Conservation (phyloP, 1,140 invertebrate species). For the Anadara kagoshimensis region DNA sequence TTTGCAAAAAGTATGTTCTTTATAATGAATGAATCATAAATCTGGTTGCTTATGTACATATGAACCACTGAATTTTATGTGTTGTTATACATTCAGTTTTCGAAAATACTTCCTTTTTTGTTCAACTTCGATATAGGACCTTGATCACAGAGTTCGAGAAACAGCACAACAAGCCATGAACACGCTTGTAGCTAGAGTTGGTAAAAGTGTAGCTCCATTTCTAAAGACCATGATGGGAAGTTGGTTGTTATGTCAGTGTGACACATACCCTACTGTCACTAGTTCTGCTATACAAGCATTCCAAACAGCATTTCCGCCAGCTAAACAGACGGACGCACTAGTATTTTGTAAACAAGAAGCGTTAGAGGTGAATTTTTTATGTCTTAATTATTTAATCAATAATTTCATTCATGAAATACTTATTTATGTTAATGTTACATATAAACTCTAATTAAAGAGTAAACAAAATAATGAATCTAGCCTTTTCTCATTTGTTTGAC, state of each 20-base stretch:
- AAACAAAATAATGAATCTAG: neutral
- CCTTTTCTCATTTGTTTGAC: slow-evolving; percentile 1
- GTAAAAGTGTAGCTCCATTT: slow-evolving; percentile 84
- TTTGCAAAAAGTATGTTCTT: too few relatives aligned
- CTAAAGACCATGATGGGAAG: slow-evolving; percentile 82
- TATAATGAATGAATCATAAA: too few relatives aligned
- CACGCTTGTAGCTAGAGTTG: slow-evolving; percentile 80
- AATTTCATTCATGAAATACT: too few relatives aligned
- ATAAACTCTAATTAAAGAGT: neutral
- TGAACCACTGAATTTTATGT: too few relatives aligned
- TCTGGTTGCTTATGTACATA: too few relatives aligned
- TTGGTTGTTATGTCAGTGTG: slow-evolving; percentile 84
- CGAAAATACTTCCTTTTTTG: too few relatives aligned
- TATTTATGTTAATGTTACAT: too few relatives aligned
- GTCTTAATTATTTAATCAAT: too few relatives aligned
- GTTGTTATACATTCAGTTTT: too few relatives aligned
- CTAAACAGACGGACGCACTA: slow-evolving; percentile 83
- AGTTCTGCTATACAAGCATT: slow-evolving; percentile 82
- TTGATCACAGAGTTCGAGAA: slow-evolving; percentile 87
- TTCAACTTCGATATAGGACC: slow-evolving; percentile 77
- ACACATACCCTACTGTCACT: slow-evolving; percentile 87
- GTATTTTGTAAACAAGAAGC: slow-evolving; percentile 86
- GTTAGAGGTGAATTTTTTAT: slow-evolving; percentile 73
- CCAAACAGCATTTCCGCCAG: slow-evolving; percentile 81
- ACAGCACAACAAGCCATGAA: slow-evolving; percentile 78